Evolutionary conservation across 2,797 vertebrate species (phyloP), one percentile per base, ranked within the genome.

Genomic region (Clangula hyemalis): DNA sequence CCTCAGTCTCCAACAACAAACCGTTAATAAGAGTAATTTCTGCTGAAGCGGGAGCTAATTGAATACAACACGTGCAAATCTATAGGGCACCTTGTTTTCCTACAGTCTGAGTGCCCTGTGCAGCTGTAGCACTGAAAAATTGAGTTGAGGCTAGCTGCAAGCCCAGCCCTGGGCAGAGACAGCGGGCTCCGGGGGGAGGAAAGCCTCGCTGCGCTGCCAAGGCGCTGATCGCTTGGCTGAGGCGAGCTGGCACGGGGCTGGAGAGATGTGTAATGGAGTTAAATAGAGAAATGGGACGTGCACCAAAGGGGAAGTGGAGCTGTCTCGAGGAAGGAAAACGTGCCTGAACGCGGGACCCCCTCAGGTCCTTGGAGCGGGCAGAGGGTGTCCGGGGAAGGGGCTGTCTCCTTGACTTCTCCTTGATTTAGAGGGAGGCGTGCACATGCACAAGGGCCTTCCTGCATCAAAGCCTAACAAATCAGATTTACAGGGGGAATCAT

Each of bases 1-100:
- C 86, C 87, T 73, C 84, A 69, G 60, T 32, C 70, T 86, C 85
- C 75, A 90, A 43, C 41, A 88, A 79, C 85, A 94, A 95, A 74
- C 65, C 3, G 21, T 93, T 94, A 97, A 84, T 86, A 94, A 94
- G 84, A 94, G 81, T 64, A 92, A 96, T 93, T 86, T 85, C 76
- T 90, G 58, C 36, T 53, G 70, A 80, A 87, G 78, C 62, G 39
- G 85, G 90, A 95, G 80, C 56, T 93, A 94, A 96, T 83, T 87
- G 81, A 94, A 93, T 72, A 30, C 39, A 88, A 61, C 13, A 5
- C 1, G 0, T 78, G 68, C 51, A 70, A 54, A 90, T 84, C 85
- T 71, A 85, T 51, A 75, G 71, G 85, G 81, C 80, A 93, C 64
- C 45, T 80, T 58, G 25, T 54, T 80, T 70, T 60, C 56, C 82